Evolutionary conservation across 1,140 invertebrate genomes (phyloP).

Genomic region (Coenobita brevimanus): DNA sequence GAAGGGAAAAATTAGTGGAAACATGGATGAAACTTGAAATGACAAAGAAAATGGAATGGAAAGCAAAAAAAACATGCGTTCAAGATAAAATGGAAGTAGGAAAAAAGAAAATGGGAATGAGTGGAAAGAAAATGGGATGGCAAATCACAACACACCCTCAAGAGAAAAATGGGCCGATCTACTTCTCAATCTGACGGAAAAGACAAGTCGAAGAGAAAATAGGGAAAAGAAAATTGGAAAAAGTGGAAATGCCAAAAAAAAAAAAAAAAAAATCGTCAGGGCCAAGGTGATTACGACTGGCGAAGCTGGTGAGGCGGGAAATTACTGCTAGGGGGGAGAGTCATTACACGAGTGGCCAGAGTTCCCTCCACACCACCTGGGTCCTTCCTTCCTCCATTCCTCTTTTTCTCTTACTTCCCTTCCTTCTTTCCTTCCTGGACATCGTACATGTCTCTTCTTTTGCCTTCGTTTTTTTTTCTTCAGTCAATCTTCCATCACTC

Average conservation of each 20-base stretch:
- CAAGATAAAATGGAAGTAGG: neutral
- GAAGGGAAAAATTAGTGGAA: neutral
- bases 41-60: neutral
- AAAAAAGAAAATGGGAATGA: neutral
- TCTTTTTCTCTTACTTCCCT: neutral
- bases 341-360: neutral
- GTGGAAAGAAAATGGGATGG: neutral
- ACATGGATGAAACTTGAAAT: neutral
- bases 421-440: too few relatives aligned
- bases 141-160: too few relatives aligned
- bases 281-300: neutral
- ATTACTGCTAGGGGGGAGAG: neutral
- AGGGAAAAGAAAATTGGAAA: neutral
- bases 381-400: neutral
- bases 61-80: neutral
- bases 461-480: neutral
- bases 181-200: too few relatives aligned
- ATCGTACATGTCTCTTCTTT: too few relatives aligned
- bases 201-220: too few relatives aligned
- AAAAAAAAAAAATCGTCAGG: neutral
- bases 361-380: neutral
- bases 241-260: neutral
- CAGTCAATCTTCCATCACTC: neutral
- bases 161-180: too few relatives aligned
- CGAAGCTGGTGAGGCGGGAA: conserved; percentile 5